phyloP scores from a whole-genome alignment of 2,888 invertebrate species.

The Eutolmus rufibarbis region DNA sequence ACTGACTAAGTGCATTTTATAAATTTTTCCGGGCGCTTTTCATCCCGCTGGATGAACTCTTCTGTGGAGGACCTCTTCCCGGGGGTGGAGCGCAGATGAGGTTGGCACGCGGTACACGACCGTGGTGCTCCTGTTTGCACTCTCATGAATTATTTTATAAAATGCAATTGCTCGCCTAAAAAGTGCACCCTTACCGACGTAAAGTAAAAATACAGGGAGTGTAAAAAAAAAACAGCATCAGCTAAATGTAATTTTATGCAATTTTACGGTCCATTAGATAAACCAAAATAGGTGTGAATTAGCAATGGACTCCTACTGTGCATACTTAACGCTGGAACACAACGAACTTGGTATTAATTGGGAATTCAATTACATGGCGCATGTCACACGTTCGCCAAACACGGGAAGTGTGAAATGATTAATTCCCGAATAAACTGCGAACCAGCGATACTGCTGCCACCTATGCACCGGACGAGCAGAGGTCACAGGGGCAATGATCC shows the following conservation, averaged over 20 bases:
- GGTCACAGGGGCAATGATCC: background rate
- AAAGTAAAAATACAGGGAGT: background rate
- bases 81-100: background rate
- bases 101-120: background rate
- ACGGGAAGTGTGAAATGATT: background rate
- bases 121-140: background rate
- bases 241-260: background rate
- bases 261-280: conserved; percentile 11
- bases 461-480: background rate
- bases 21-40: background rate
- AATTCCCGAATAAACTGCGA: background rate
- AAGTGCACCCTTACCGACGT: background rate
- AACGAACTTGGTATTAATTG: background rate
- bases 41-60: background rate
- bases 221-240: background rate
- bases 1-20: conserved; percentile 14
- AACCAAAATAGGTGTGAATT: conserved; percentile 10
- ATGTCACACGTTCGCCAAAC: conserved; percentile 9
- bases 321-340: background rate
- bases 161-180: background rate
- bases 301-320: conserved; percentile 4
- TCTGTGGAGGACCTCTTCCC: background rate
- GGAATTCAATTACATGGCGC: background rate
- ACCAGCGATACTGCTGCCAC: background rate
- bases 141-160: conserved; percentile 16